These are phyloP conservation scores for Helobdella robusta DNA, from an alignment of 2,888 invertebrate genomes.

Conservation along the genomic window DNA sequence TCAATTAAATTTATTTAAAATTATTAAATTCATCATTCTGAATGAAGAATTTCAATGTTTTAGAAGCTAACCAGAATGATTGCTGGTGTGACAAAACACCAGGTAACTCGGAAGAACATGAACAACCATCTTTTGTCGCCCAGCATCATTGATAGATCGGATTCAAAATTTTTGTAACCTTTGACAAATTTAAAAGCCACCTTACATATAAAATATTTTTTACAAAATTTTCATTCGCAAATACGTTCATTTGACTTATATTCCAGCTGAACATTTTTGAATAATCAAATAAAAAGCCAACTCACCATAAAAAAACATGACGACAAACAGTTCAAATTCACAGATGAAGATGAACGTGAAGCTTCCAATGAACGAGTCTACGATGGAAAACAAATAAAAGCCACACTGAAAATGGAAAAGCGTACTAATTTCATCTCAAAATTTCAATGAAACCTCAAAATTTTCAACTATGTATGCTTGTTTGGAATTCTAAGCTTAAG, in stretches of 20 bases:
- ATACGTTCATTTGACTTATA: background rate
- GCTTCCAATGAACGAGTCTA: constrained; percentile 34
- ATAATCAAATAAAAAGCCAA: constrained; percentile 8
- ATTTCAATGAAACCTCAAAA: background rate
- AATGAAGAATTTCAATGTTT: background rate
- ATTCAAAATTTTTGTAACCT: constrained; percentile 44
- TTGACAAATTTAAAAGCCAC: background rate
- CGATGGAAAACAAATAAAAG: constrained; percentile 33
- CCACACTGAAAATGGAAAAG: constrained; percentile 30
- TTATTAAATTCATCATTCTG: background rate
- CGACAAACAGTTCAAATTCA: constrained; percentile 27
- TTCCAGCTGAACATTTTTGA: background rate
- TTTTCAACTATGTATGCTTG: too few species aligned
- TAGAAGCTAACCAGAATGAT: constrained; percentile 41
- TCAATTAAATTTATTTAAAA: background rate
- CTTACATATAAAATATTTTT: background rate
- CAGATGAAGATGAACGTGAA: constrained; percentile 34
- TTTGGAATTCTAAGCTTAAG: too few species aligned
- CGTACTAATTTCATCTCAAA: background rate
- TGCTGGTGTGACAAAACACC: constrained; percentile 43
- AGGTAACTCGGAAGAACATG: constrained; percentile 44
- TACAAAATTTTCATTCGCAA: background rate
- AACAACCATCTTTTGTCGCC: constrained; percentile 40
- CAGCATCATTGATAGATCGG: constrained; percentile 47
- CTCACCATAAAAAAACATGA: constrained; percentile 38